Evolutionary conservation across 2,113 vertebrate species (phyloP).

Genomic region (Bos javanicus): DNA sequence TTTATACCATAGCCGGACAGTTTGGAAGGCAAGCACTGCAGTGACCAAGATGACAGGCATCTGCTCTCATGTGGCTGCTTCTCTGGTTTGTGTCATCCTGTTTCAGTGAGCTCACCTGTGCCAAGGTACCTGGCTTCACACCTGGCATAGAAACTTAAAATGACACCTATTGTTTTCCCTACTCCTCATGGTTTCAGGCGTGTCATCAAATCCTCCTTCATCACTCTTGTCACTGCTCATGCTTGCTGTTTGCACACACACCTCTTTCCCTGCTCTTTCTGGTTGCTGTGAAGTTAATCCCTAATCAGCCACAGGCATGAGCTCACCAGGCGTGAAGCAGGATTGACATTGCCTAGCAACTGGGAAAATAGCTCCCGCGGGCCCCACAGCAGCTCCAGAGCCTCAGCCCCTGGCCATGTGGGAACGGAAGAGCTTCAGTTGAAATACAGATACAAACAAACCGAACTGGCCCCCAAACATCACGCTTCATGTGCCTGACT

Average conservation of each 20-base stretch:
- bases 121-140: background rate
- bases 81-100: background rate
- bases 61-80: background rate
- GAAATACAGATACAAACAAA: slow-evolving; percentile 68
- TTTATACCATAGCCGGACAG: background rate
- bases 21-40: background rate
- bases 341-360: slow-evolving; percentile 80
- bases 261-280: slow-evolving; percentile 41
- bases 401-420: slow-evolving; percentile 26
- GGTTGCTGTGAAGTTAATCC: slow-evolving; percentile 74
- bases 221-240: background rate
- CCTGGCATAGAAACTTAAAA: background rate
- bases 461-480: background rate
- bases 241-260: slow-evolving; percentile 47
- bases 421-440: slow-evolving; percentile 36
- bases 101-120: background rate
- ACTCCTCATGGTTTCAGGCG: background rate
- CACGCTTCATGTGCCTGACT: background rate
- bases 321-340: slow-evolving; percentile 72
- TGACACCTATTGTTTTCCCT: background rate
- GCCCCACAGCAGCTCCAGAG: slow-evolving; percentile 35
- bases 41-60: background rate
- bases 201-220: background rate
- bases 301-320: slow-evolving; percentile 76
- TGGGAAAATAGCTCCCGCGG: slow-evolving; percentile 62